These are phyloP conservation scores for Colletes collaris DNA, from an alignment of 2,888 invertebrate species.

Conservation along the genomic window DNA sequence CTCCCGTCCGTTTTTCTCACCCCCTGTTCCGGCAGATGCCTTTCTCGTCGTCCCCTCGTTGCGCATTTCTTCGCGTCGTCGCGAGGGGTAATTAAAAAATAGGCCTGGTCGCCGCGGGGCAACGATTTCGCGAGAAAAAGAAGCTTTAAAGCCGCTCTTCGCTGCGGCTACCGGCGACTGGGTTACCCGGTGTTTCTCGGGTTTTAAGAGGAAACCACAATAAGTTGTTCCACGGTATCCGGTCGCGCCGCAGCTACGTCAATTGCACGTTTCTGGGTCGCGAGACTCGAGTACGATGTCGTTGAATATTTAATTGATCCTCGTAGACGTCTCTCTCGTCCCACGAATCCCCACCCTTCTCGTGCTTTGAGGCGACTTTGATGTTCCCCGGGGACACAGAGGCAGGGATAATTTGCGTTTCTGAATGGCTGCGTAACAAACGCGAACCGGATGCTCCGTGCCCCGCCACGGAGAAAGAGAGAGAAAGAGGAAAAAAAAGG, in stretches of 20 bases:
- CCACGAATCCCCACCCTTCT: too few species aligned
- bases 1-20: background rate
- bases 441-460: conserved; percentile 2
- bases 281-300: conserved; percentile 22
- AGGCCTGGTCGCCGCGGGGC: conserved; percentile 21
- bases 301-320: conserved; percentile 57
- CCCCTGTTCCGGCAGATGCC: background rate
- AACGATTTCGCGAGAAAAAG: conserved; percentile 13
- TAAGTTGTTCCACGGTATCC: conserved; percentile 8
- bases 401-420: conserved; percentile 30
- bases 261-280: conserved; percentile 44
- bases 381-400: background rate
- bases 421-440: conserved; percentile 41
- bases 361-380: conserved; percentile 26
- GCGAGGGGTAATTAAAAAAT: conserved; percentile 50
- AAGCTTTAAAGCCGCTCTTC: background rate
- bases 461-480: conserved; percentile 8
- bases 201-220: conserved; percentile 6
- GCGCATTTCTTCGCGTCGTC: conserved; percentile 9
- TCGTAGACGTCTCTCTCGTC: conserved; percentile 1
- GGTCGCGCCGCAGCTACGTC: conserved; percentile 10
- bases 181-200: conserved; percentile 19
- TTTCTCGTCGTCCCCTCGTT: background rate
- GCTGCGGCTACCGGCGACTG: background rate
- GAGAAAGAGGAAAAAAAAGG: background rate